Evolutionary conservation across 2,113 vertebrate genomes (phyloP), one percentile per base, ranked within the genome.

Genomic region (Oriolus oriolus): DNA sequence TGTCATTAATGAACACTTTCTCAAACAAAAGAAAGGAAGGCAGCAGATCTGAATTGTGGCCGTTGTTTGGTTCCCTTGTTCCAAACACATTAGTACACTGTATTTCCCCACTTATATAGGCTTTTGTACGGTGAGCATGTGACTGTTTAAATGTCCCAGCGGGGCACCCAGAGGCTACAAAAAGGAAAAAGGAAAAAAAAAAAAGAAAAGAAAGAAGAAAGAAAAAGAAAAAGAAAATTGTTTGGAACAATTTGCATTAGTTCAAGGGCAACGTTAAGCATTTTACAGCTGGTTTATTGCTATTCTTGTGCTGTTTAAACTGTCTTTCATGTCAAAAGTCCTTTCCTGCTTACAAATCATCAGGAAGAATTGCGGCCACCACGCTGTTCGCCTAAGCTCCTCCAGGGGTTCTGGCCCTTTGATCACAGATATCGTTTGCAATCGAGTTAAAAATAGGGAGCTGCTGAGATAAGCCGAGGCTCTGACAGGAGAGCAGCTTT

Each of bases 321-420:
- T 97, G 98, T 98, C 98, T 98, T 99, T 99, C 98, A 98, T 98
- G 98, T 98, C 98, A 98, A 94, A 99, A 99, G 99, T 98, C 98
- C 98, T 98, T 99, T 99, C 99, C 99, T 99, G 98, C 98, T 98
- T 98, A 98, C 98, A 98, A 98, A 98, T 98, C 98, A 97, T 98
- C 96, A 96, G 98, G 98, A 98, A 98, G 98, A 98, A 98, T 98
- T 98, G 97, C 14, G 97, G 97, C 97, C 97, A 97, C 98, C 85
- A 84, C 76, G 96, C 98, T 90, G 97, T 98, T 98, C 90, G 97
- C 94, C 96, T 98, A 97, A 98, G 98, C 98, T 97, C 97, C 96
- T 97, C 96, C 96, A 97, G 97, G 96, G 97, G 95, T 98, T 98
- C 93, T 97, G 85, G 76, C 94, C 96, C 98, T 98, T 99, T 99